These are phyloP conservation scores for Neolamprologus cancellatus DNA, from an alignment of 2,113 vertebrate species.

Conservation along the genomic window DNA sequence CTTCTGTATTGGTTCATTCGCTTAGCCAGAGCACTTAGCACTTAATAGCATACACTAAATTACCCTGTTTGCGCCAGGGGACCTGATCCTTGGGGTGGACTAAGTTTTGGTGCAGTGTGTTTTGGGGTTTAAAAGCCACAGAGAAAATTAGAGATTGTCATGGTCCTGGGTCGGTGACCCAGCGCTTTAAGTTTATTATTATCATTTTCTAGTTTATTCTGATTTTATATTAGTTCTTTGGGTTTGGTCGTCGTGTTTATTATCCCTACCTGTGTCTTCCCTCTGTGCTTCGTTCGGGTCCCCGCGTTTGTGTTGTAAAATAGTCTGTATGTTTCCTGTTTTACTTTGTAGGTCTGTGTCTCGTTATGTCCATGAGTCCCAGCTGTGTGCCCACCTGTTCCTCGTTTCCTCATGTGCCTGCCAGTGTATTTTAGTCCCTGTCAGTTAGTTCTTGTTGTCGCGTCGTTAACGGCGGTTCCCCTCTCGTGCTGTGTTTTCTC, in stretches of 20 bases:
- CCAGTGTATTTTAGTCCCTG: too few relatives aligned
- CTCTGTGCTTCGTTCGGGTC: fast-evolving
- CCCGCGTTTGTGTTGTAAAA: not conserved
- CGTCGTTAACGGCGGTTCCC: too few relatives aligned
- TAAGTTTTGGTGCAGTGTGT: not conserved
- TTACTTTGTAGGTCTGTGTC: not conserved
- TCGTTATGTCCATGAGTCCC: not conserved
- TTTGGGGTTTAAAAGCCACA: not conserved
- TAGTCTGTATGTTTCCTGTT: not conserved
- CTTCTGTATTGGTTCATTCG: too few relatives aligned
- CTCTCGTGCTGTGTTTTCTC: too few relatives aligned
- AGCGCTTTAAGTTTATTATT: not conserved
- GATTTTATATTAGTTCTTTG: not conserved
- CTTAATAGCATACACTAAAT: not conserved
- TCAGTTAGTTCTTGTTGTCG: fast-evolving
- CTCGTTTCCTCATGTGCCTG: too few relatives aligned
- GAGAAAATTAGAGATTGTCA: not conserved
- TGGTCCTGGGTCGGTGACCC: not conserved
- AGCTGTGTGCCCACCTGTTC: too few relatives aligned
- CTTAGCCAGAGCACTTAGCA: too few relatives aligned
- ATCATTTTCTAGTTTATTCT: not conserved
- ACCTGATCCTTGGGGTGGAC: not conserved
- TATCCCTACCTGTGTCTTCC: not conserved
- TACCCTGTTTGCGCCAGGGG: not conserved
- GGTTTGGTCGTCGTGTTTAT: not conserved